Evolutionary conservation across 2,888 invertebrate species (phyloP).

Genomic region (Spialia ferax): DNA sequence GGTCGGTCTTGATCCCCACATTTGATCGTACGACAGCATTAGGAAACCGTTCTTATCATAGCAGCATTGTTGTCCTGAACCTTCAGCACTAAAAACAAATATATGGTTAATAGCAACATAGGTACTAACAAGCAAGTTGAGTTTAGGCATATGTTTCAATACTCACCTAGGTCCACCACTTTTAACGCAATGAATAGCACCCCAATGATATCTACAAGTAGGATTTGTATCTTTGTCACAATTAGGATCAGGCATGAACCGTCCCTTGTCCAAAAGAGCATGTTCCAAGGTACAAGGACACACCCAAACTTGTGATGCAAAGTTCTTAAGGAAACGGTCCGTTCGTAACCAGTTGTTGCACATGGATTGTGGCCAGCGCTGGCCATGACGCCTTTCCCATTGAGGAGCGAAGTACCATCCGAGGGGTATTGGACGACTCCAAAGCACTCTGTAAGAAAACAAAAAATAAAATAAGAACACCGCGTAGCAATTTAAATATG

Average conservation of each 20-base stretch:
- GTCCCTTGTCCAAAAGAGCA: conserved; percentile 96
- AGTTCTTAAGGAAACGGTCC: conserved; percentile 93
- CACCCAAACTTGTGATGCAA: conserved; percentile 93
- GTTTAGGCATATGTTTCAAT: background rate
- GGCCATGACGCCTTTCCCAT: conserved; percentile 94
- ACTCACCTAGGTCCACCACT: conserved; percentile 96
- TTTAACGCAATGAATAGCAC: conserved; percentile 96
- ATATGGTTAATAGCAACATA: background rate
- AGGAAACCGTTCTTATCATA: conserved; percentile 97
- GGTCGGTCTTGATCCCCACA: conserved; percentile 96
- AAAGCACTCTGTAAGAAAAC: conserved; percentile 87
- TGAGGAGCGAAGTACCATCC: conserved; percentile 97
- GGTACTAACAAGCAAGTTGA: background rate
- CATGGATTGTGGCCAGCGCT: conserved; percentile 92
- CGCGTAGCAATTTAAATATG: too few species aligned
- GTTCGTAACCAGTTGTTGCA: conserved; percentile 97
- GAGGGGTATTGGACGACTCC: conserved; percentile 97
- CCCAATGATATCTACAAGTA: conserved; percentile 95
- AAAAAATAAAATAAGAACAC: too few species aligned
- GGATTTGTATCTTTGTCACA: conserved; percentile 97
- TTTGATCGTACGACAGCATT: conserved; percentile 98
- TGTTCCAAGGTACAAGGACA: conserved; percentile 98
- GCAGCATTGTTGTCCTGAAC: conserved; percentile 98
- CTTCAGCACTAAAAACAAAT: conserved; percentile 89
- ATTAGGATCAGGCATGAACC: conserved; percentile 95